Conservation (phyloP, 2,888 invertebrate species). For the Trachelus troglodyta region DNA sequence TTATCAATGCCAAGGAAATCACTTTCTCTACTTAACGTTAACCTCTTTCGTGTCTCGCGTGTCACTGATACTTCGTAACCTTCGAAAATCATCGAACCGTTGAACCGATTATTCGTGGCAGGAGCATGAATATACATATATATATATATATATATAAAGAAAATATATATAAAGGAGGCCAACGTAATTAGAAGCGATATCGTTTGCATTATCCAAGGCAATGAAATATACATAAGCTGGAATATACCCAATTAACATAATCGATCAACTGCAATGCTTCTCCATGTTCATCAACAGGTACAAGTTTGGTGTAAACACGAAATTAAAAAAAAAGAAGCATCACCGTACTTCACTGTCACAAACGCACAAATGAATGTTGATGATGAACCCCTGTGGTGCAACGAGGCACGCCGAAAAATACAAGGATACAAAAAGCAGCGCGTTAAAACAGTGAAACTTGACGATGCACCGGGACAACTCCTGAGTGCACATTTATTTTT, state of each 20-base stretch:
- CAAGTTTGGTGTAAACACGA: background rate
- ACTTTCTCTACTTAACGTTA: background rate
- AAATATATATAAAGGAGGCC: background rate
- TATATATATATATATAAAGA: no score
- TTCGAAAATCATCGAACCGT: background rate
- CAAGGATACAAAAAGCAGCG: background rate
- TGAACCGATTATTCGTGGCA: background rate
- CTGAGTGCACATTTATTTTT: background rate
- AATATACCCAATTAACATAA: background rate
- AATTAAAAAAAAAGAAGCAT: background rate
- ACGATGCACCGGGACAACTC: background rate
- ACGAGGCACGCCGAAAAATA: background rate
- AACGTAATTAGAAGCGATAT: background rate
- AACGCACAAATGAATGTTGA: background rate
- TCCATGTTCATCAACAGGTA: background rate
- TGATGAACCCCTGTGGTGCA: background rate
- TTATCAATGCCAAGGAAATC: background rate
- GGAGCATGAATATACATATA: no score
- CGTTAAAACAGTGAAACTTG: background rate
- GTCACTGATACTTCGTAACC: conserved; percentile 15
- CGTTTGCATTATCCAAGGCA: background rate
- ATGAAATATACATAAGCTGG: background rate
- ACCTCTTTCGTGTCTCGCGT: conserved; percentile 22
- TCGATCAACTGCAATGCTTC: background rate
- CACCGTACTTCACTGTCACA: background rate